Percentiles rank a stretch among this genome's conserved stretches.
phyloP scores from a whole-genome alignment of 1,140 invertebrate genomes.

The Ostrea denselamellosa region DNA sequence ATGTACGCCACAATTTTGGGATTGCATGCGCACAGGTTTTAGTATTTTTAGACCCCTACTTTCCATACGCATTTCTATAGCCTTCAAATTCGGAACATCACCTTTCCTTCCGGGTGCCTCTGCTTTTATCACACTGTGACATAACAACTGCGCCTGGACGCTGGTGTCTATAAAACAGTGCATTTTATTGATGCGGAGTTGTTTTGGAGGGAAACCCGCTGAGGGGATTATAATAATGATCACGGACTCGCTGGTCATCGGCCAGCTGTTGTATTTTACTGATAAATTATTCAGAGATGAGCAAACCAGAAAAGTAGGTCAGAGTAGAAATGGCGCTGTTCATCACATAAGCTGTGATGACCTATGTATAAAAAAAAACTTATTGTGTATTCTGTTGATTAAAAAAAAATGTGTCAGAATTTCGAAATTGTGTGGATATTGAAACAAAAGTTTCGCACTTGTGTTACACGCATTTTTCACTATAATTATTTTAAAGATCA shows the following conservation, averaged over 20 bases:
- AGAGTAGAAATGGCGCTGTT: conserved; percentile 17
- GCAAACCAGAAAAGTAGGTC: neutral
- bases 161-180: conserved; percentile 39
- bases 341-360: conserved; percentile 1
- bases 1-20: no score
- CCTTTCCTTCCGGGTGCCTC: conserved; percentile 1
- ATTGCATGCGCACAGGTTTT: no score
- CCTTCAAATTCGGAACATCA: no score
- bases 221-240: conserved; percentile 38
- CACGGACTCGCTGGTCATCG: conserved; percentile 25
- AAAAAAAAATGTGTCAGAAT: neutral
- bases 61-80: no score
- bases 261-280: conserved; percentile 39
- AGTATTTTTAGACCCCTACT: no score
- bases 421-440: no score
- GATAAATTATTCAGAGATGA: conserved; percentile 40
- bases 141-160: conserved; percentile 4
- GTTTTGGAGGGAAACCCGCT: conserved; percentile 30
- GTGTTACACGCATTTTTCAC: no score
- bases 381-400: neutral
- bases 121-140: conserved; percentile 29
- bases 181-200: conserved; percentile 33
- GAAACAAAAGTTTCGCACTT: no score
- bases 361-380: neutral
- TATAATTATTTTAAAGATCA: no score